phyloP scores from a whole-genome alignment of 1,140 invertebrate species.

The Sycophaga agraensis region DNA sequence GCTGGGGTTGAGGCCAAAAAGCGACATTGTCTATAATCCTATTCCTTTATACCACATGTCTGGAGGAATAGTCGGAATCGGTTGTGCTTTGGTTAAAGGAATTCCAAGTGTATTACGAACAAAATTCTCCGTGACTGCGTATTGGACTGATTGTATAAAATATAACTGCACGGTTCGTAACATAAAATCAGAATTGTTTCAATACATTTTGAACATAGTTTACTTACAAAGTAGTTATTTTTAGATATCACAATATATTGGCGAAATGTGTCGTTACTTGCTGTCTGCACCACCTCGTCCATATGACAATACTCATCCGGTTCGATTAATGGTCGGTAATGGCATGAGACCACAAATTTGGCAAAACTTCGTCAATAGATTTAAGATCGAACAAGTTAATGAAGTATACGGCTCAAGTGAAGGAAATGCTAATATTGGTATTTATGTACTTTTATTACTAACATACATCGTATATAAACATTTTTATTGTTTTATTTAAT shows the following conservation, averaged over 20 bases:
- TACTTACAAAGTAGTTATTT: constrained; percentile 5
- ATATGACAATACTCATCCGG: constrained; percentile 48
- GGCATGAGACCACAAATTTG: constrained; percentile 56
- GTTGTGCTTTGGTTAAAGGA: constrained; percentile 66
- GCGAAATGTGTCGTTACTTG: constrained; percentile 79
- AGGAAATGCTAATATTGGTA: constrained; percentile 72
- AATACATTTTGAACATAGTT: neutral
- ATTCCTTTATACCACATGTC: constrained; percentile 73
- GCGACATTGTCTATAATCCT: constrained; percentile 63
- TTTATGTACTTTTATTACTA: neutral
- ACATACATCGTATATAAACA: neutral
- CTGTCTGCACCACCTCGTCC: constrained; percentile 63
- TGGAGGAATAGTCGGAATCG: constrained; percentile 65
- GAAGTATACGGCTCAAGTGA: constrained; percentile 80
- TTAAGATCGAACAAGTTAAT: constrained; percentile 64
- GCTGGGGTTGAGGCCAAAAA: constrained; percentile 45
- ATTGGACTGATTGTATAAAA: constrained; percentile 75
- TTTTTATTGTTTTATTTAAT: neutral
- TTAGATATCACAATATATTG: constrained; percentile 75
- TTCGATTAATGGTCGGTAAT: constrained; percentile 56
- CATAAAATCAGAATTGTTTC: neutral
- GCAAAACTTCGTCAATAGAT: constrained; percentile 61
- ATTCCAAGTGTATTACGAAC: constrained; percentile 65
- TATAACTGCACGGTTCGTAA: constrained; percentile 70
- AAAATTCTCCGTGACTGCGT: constrained; percentile 77